Percentiles rank a stretch among this genome's conserved stretches.
Conservation (phyloP, 1,140 invertebrate genomes). For the Cherax destructor region DNA sequence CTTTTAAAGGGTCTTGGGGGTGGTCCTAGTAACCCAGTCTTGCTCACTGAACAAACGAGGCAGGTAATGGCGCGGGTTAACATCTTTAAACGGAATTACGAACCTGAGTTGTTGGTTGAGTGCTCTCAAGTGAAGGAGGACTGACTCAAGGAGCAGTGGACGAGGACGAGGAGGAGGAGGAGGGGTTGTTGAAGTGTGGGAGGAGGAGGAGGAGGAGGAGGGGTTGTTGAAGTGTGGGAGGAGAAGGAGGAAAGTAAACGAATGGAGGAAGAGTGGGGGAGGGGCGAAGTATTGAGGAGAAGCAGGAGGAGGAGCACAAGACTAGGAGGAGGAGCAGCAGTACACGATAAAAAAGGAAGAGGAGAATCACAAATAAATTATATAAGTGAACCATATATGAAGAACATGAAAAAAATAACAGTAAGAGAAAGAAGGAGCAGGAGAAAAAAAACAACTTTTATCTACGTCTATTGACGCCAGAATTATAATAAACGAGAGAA, state of each 20-base stretch:
- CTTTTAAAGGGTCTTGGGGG: too few species aligned
- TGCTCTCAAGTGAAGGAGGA: neutral
- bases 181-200: neutral
- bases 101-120: neutral
- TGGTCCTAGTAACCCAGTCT: too few species aligned
- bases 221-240: neutral
- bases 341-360: too few species aligned
- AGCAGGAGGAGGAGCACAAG: neutral
- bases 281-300: neutral
- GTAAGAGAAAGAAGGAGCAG: too few species aligned
- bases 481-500: too few species aligned
- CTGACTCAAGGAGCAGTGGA: neutral
- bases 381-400: too few species aligned
- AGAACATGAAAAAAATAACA: too few species aligned
- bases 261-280: neutral
- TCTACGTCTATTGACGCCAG: too few species aligned
- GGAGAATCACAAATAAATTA: too few species aligned
- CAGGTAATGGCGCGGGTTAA: neutral
- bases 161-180: neutral
- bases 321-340: neutral
- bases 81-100: neutral
- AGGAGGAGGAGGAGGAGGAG: neutral
- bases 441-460: too few species aligned
- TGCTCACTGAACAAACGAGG: neutral
- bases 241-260: neutral